Evolutionary conservation across 1,140 invertebrate genomes (phyloP).

Genomic region (Drosophila nannoptera): DNA sequence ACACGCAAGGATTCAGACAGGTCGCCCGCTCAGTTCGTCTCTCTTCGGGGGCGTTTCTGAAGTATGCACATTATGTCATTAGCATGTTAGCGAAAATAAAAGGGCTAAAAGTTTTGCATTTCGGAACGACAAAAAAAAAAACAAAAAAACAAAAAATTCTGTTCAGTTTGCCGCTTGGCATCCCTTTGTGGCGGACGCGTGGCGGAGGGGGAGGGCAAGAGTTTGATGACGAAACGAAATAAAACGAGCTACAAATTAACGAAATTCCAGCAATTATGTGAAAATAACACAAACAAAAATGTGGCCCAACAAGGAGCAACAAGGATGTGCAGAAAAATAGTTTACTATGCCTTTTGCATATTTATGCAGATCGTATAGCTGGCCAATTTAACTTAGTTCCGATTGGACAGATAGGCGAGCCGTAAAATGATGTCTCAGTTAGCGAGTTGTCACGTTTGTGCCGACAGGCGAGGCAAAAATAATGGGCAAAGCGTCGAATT

Average conservation of each 20-base stretch:
- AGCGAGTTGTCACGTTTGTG: constrained; percentile 15
- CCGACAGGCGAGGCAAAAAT: not conserved
- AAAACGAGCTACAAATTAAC: constrained; percentile 70
- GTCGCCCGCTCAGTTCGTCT: constrained; percentile 37
- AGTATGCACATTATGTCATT: constrained; percentile 78
- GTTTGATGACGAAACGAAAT: constrained; percentile 58
- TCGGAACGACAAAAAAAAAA: constrained; percentile 24
- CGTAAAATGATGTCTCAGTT: constrained; percentile 8
- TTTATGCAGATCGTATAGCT: constrained; percentile 34
- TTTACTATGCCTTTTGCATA: not conserved
- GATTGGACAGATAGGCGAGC: constrained; percentile 16
- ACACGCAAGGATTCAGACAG: constrained; percentile 60
- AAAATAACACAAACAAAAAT: constrained; percentile 41
- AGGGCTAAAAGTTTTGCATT: constrained; percentile 51
- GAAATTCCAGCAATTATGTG: constrained; percentile 72
- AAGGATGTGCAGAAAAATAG: constrained; percentile 16
- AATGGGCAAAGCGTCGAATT: not conserved
- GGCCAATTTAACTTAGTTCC: constrained; percentile 53
- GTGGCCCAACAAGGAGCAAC: constrained; percentile 42
- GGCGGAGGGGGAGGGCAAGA: constrained; percentile 3
- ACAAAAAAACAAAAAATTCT: not conserved
- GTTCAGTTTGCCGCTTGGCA: constrained; percentile 17
- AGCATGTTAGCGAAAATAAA: constrained; percentile 73
- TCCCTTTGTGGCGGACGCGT: constrained; percentile 6
- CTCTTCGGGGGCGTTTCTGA: constrained; percentile 52